These are phyloP conservation scores for Antennarius striatus DNA, from an alignment of 2,113 vertebrate genomes.

Conservation along the genomic window DNA sequence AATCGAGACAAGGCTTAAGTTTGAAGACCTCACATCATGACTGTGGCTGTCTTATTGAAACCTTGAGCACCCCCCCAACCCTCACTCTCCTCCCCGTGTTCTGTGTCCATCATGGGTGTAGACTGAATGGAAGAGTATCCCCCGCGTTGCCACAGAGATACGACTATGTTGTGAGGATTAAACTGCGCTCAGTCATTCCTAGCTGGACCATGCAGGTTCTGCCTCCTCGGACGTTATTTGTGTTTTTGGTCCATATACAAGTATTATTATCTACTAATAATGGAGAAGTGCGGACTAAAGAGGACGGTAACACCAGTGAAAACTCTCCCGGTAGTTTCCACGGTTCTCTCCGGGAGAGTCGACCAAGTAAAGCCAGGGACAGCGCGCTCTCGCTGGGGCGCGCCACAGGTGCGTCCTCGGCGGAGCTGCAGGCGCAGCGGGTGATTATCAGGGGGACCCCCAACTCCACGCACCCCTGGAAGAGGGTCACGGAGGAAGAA, in stretches of 20 bases:
- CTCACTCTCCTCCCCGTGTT: background rate
- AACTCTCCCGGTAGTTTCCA: constrained; percentile 48
- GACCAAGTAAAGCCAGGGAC: constrained; percentile 51
- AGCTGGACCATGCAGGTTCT: constrained; percentile 75
- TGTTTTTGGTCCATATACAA: constrained; percentile 58
- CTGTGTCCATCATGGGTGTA: constrained; percentile 63
- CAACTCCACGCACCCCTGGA: constrained; percentile 60
- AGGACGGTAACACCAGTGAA: constrained; percentile 24
- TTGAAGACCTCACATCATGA: constrained; percentile 22
- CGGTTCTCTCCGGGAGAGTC: constrained; percentile 52
- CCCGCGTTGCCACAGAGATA: constrained; percentile 26
- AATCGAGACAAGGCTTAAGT: constrained; percentile 31
- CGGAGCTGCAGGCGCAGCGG: constrained; percentile 32
- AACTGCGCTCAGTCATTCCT: constrained; percentile 20
- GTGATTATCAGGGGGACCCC: constrained; percentile 33
- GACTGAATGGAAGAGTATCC: constrained; percentile 50
- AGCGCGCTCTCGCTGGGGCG: constrained; percentile 41
- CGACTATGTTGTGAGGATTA: constrained; percentile 57
- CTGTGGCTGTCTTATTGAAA: constrained; percentile 3
- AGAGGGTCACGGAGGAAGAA: constrained; percentile 36
- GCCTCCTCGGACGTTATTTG: constrained; percentile 63
- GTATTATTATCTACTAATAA: constrained; percentile 57
- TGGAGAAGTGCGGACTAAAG: constrained; percentile 53
- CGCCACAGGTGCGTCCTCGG: constrained; percentile 77
- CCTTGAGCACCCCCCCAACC: background rate